Evolutionary conservation across 1,140 invertebrate genomes (phyloP), one percentile per base, ranked within the genome.

Genomic region (Trissolcus basalis): DNA sequence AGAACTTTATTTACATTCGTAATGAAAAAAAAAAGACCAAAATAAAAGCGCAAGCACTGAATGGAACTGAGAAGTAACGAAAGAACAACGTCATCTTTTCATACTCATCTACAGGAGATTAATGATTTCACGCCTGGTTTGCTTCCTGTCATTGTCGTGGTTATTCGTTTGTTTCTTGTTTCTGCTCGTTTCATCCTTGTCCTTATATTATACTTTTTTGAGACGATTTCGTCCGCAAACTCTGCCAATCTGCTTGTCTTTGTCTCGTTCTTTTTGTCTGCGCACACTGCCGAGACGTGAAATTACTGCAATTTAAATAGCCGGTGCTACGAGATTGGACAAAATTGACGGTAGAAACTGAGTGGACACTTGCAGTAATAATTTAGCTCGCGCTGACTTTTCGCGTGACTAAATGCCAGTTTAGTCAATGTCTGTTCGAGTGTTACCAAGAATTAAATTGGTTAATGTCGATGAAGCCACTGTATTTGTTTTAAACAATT

Each of bases 51-150:
- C 19, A 27, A 27, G 19, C 19, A 27, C 19, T 27, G 19, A 27
- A 27, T 27, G 19, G 19, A 27, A 27, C 19, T 27, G 19, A 27
- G 19, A 27, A 27, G 19, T 27, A 70, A 77, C 67, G 75, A 78
- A 82, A 79, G 72, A 78, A 81, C 81, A 80, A 54, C 75, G 78
- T 77, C 80, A 79, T 82, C 77, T 70, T 84, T 82, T 77, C 71
- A 79, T 81, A 79, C 77, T 85, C 85, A 87, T 84, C 80, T 81
- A 41, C 73, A 71, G 68, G 82, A 87, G 85, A 87, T 87, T 86
- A 87, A 87, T 87, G 86, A 87, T 87, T 87, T 85, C 81, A 87
- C 84, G 85, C 84, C 85, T 80, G 78, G 82, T 82, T 87, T 85
- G 78, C 75, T 82, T 81, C 83, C 72, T 83, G 84, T 86, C 84